phyloP scores from a whole-genome alignment of 2,888 invertebrate genomes.

The Euzetes globulus region DNA sequence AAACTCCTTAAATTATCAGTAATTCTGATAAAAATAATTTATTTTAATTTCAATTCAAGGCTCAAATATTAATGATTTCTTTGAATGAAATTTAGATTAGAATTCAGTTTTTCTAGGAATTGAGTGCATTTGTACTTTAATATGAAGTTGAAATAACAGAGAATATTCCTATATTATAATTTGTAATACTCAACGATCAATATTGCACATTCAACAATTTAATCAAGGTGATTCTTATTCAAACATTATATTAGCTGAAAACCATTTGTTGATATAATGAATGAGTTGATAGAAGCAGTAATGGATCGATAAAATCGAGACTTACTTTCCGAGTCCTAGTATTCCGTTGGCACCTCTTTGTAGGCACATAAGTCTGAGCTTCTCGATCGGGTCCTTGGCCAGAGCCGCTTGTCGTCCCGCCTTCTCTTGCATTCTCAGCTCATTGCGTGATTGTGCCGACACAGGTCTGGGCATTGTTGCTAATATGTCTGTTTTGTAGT shows the following conservation, averaged over 20 bases:
- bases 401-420: conserved; percentile 51
- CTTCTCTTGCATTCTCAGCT: conserved; percentile 69
- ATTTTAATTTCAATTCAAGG: neutral
- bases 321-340: conserved; percentile 72
- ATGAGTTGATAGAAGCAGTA: neutral
- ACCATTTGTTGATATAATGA: neutral
- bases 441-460: conserved; percentile 66
- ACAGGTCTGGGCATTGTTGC: conserved; percentile 52
- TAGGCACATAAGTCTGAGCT: conserved; percentile 71
- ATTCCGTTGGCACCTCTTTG: conserved; percentile 80
- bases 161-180: too few relatives aligned
- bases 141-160: too few relatives aligned
- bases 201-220: neutral
- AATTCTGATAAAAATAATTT: neutral
- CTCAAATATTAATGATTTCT: neutral
- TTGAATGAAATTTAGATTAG: neutral
- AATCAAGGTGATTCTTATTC: neutral
- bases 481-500: neutral
- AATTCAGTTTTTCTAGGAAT: too few relatives aligned
- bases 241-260: too few relatives aligned
- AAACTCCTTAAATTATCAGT: too few relatives aligned
- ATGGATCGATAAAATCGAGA: neutral
- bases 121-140: too few relatives aligned
- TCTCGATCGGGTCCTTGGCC: conserved; percentile 71
- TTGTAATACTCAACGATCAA: neutral